phyloP scores from a whole-genome alignment of 2,888 invertebrate species.

The Lithophane ornitopus region DNA sequence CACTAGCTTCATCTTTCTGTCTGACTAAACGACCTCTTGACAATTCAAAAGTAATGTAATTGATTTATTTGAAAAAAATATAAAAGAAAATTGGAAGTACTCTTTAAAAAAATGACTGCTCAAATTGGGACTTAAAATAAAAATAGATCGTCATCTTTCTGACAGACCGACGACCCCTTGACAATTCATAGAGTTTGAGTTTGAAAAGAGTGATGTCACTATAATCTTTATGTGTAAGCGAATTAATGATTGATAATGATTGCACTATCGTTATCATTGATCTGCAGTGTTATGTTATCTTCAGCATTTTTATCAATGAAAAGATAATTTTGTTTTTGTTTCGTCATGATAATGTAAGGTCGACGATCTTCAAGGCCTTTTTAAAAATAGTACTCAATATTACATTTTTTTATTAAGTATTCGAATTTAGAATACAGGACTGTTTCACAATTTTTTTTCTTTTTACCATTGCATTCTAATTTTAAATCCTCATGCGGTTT shows the following conservation, averaged over 20 bases:
- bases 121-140: too few relatives aligned
- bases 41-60: too few relatives aligned
- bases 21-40: too few relatives aligned
- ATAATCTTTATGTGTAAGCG: neutral
- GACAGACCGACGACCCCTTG: too few relatives aligned
- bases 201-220: too few relatives aligned
- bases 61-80: too few relatives aligned
- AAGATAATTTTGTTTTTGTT: conserved; percentile 3
- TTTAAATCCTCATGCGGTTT: conserved; percentile 20
- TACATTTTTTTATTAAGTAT: neutral
- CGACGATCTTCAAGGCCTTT: neutral
- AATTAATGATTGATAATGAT: conserved; percentile 7
- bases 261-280: conserved; percentile 11
- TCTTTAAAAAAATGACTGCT: too few relatives aligned
- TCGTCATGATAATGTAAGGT: conserved; percentile 1
- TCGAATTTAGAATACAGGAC: conserved; percentile 18
- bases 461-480: conserved; percentile 5
- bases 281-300: neutral
- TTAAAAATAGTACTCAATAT: too few relatives aligned
- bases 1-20: too few relatives aligned
- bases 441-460: neutral
- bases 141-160: too few relatives aligned
- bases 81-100: too few relatives aligned
- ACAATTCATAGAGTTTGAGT: too few relatives aligned
- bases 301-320: conserved; percentile 17